Evolutionary conservation across 1,140 invertebrate genomes (phyloP), one percentile per base, ranked within the genome.

Genomic region (Thrips palmi): DNA sequence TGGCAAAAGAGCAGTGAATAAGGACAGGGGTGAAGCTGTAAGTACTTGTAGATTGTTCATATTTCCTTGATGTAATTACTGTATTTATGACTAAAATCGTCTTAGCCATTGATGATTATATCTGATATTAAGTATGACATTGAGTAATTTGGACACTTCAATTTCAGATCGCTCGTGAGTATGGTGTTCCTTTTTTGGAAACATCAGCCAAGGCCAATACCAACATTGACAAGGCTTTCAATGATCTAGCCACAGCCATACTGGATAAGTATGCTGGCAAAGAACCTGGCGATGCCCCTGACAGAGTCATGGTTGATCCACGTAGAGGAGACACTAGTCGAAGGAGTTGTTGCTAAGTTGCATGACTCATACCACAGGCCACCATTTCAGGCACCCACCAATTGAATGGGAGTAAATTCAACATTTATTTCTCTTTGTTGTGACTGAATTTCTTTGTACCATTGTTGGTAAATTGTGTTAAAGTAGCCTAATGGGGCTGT

Each of bases 141-240:
- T 10, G 17, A 32, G 8, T 10, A 32, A 7, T 32, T 7, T 7
- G 7, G 31, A 10, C 17, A 14, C 17, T 35, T 55, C 56, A 21
- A 39, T 63, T 64, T 49, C 57, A 93, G 78, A 88, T 97, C 68
- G 93, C 92, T n/a, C 65, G 85, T 54, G 91, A 97, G 61, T 91
- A 97, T 66, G 74, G 86, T 45, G 94, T 97, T 46, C 77, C 86
- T 54, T 98, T 98, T 66, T 82, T 97, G 76, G 94, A 98, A 67
- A 98, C 94, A 15, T 96, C 91, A 47, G 94, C 94, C 25, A 97
- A 97, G 62, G 83, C 87, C 39, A 92, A 94, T 52, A 85, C 94
- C 51, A 97, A 98, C 61, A 94, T 98, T 41, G 93, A 98, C 53
- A 75, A 78, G 52, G 92, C 92, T 34, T 98, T 98, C 65, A 87